Evolutionary conservation across 2,797 vertebrate species (phyloP).

Genomic region (Lagodon rhomboides): DNA sequence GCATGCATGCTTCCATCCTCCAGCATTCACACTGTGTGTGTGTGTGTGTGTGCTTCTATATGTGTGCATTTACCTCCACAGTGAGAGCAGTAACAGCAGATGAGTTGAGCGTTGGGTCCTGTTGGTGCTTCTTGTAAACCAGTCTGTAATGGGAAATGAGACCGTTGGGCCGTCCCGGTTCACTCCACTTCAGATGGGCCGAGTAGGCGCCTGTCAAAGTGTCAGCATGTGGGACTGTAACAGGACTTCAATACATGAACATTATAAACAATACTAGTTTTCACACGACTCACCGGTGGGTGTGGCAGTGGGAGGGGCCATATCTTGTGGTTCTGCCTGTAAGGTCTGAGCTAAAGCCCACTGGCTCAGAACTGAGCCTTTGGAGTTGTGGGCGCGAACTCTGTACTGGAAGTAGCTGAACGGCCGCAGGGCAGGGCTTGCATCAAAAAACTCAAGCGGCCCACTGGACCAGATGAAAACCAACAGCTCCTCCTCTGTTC

Average conservation of each 20-base stretch:
- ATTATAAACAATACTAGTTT: background rate
- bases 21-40: conserved; percentile 17
- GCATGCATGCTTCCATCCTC: background rate
- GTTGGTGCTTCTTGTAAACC: conserved; percentile 85
- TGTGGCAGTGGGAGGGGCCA: conserved; percentile 84
- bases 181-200: conserved; percentile 87
- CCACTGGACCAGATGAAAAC: conserved; percentile 91
- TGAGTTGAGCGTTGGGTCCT: conserved; percentile 85
- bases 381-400: conserved; percentile 86
- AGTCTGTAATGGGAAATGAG: conserved; percentile 88
- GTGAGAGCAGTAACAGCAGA: conserved; percentile 87
- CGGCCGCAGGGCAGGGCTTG: conserved; percentile 84
- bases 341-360: conserved; percentile 88
- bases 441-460: conserved; percentile 88
- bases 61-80: conserved; percentile 84
- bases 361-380: conserved; percentile 86
- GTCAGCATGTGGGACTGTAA: conserved; percentile 16
- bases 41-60: conserved; percentile 6
- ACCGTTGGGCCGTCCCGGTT: conserved; percentile 88
- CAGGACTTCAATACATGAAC: conserved; percentile 11
- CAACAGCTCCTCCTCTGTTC: conserved; percentile 86
- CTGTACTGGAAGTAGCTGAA: conserved; percentile 91
- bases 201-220: conserved; percentile 80
- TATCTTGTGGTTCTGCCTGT: conserved; percentile 87
- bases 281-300: conserved; percentile 77